These are phyloP conservation scores for Meriones psammophilus DNA, from an alignment of 2,797 vertebrate genomes.

Conservation along the genomic window DNA sequence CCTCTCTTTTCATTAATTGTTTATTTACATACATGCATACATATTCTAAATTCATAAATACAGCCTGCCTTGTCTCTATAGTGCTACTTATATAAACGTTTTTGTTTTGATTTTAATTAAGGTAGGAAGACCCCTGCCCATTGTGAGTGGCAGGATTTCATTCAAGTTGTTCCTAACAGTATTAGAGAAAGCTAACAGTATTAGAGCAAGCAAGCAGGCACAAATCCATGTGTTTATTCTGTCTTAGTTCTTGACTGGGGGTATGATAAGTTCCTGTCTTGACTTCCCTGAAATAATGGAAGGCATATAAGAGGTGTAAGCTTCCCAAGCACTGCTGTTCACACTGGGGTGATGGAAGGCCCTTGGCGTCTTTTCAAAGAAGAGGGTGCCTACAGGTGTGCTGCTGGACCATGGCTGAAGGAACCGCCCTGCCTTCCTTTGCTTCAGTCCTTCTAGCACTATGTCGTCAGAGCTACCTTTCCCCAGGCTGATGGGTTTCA, in stretches of 20 bases:
- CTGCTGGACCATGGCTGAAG: background rate
- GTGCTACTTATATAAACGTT: background rate
- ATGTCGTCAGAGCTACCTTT: background rate
- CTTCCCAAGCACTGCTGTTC: background rate
- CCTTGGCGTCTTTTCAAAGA: background rate
- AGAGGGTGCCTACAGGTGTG: rapidly evolving
- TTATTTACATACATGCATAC: background rate
- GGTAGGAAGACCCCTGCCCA: background rate
- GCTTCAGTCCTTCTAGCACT: background rate
- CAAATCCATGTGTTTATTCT: background rate
- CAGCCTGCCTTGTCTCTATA: background rate
- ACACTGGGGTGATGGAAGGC: background rate
- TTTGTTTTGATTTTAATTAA: background rate
- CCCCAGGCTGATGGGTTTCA: background rate
- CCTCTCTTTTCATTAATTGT: background rate
- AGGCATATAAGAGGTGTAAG: background rate
- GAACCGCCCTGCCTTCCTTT: background rate
- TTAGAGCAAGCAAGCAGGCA: background rate
- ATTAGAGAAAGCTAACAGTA: background rate
- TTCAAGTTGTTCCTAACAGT: background rate
- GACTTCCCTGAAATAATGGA: background rate
- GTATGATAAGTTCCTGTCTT: background rate
- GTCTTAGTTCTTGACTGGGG: background rate
- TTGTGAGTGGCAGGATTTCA: background rate
- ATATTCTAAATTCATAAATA: background rate